Evolutionary conservation across 2,797 vertebrate species (phyloP), one percentile per base, ranked within the genome.

Genomic region (Synanceia verrucosa): DNA sequence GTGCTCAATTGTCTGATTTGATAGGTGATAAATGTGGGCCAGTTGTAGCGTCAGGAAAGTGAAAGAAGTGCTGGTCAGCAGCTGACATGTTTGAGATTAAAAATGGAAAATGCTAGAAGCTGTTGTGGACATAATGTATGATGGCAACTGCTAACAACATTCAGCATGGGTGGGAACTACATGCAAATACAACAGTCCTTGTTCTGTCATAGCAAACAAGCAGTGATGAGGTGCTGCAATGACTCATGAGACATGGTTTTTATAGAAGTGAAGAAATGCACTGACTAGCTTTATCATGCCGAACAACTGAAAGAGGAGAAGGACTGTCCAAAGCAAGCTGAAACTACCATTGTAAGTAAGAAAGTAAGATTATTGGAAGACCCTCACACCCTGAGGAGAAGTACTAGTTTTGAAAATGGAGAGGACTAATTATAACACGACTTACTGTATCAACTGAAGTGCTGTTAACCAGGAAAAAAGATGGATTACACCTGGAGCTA

Each of bases 1-100:
- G 56, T 6, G 2, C 57, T 77, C 52, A 69, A 41, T 43, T 70
- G 72, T 68, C 66, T 78, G 56, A 86, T 70, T 73, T 83, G 66
- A 69, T 41, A 34, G 62, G 21, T 43, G 10, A 75, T 65, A 76
- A 69, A 74, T 59, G 31, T 50, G 60, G 65, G 55, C 34, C 48
- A 70, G 47, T 19, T 62, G 36, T 57, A 75, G 48, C 3, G 2
- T 65, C 39, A 70, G 65, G 26, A 56, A 43, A 62, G 29, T 18
- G 12, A 60, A 36, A 69, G 21, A 59, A 78, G 55, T 57, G 26
- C 58, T 47, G 33, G 68, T 72, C 79, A 78, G 51, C 57, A 53
- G 18, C 53, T 76, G 68, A 80, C 39, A 76, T 60, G 43, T 65
- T 66, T 71, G 16, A 67, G 58, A 76, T 76, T 59, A 77, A 77